Base-by-base conservation (phyloP, 2,888 invertebrate species). In the Oxyteleia sp. region DNA sequence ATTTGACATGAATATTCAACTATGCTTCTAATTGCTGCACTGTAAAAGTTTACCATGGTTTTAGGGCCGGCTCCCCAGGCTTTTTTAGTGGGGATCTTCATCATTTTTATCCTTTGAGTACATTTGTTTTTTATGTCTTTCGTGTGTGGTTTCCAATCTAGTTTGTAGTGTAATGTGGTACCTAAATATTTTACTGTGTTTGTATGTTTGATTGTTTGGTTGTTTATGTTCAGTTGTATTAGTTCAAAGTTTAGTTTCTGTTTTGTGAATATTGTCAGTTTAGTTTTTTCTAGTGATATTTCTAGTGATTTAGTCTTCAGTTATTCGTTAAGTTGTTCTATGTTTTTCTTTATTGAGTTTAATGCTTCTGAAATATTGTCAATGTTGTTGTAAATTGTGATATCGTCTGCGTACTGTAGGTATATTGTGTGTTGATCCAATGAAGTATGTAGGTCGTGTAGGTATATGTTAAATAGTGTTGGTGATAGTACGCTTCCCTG, bases 81-180 rank as follows among this genome's bases (percentile, higher is more conserved):
- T 26, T 66, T 66, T 15, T 26, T 51, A 8, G 38, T 2, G 0
- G 51, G 1, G 4, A 38, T n/a, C n/a, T n/a, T n/a, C 68, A 68
- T 68, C 2, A 68, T 41, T 2, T 53, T 68, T 3, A 69, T 18
- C 26, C 66, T 68, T 4, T 20, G 4, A 11, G 11, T 32, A 4
- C 5, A 5, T 51, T 51, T 66, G 2, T 7, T 3, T n/a, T n/a
- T 51, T 1, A 66, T 35, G 0, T 11, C 2, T 3, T 51, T 41
- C 4, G 51, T 10, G n/a, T 69, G 69, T 0, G 57, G 32, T 69
- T 69, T 55, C 69, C 69, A 69, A 18, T 69, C 15, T 43, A 69
- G 16, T 45, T 57, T 43, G 11, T 45, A 57, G 10, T 69, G 43
- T n/a, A 69, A 10, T n/a, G n/a, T n/a, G n/a, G n/a, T n/a, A n/a